Evolutionary conservation across 2,797 vertebrate genomes (phyloP).

Genomic region (Poeciliopsis turneri): DNA sequence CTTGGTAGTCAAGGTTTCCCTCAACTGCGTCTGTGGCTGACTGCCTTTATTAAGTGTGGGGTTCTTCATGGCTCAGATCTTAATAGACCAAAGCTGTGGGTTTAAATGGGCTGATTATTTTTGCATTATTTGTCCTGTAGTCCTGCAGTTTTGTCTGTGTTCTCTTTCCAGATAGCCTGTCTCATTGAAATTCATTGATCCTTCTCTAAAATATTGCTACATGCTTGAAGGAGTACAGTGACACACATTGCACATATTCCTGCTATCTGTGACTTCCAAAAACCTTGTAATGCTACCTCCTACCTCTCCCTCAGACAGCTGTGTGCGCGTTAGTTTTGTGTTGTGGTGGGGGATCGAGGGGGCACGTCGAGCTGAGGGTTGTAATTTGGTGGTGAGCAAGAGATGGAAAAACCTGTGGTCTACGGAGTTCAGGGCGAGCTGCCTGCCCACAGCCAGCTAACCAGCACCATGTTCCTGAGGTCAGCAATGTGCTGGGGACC

Average conservation of each 20-base stretch:
- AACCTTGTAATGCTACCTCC: slow-evolving; percentile 55
- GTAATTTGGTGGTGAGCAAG: slow-evolving; percentile 63
- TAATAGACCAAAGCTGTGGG: slow-evolving; percentile 50
- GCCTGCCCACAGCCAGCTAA: slow-evolving; percentile 68
- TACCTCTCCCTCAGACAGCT: slow-evolving; percentile 69
- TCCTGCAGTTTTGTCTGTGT: slow-evolving; percentile 3
- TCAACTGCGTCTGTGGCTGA: slow-evolving; percentile 50
- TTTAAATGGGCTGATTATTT: slow-evolving; percentile 15
- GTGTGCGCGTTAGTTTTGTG: slow-evolving; percentile 68
- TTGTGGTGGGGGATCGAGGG: slow-evolving; percentile 56
- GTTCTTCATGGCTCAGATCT: slow-evolving; percentile 55
- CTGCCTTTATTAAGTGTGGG: slow-evolving; percentile 63
- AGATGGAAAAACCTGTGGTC: slow-evolving; percentile 60
- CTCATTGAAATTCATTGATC: slow-evolving; percentile 28
- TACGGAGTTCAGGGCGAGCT: slow-evolving; percentile 58
- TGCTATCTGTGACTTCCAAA: slow-evolving; percentile 56
- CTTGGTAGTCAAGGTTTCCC: slow-evolving; percentile 55
- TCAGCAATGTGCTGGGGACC: slow-evolving; percentile 64
- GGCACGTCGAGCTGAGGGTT: slow-evolving; percentile 54
- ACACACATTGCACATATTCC: slow-evolving; percentile 46
- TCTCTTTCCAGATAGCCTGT: slow-evolving; percentile 12
- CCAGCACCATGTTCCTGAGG: slow-evolving; percentile 61
- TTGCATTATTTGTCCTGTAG: neutral
- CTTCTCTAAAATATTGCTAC: slow-evolving; percentile 54
- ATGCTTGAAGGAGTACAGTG: slow-evolving; percentile 50